Base-by-base conservation (phyloP, 1,140 invertebrate species). In the Venturia canescens region DNA sequence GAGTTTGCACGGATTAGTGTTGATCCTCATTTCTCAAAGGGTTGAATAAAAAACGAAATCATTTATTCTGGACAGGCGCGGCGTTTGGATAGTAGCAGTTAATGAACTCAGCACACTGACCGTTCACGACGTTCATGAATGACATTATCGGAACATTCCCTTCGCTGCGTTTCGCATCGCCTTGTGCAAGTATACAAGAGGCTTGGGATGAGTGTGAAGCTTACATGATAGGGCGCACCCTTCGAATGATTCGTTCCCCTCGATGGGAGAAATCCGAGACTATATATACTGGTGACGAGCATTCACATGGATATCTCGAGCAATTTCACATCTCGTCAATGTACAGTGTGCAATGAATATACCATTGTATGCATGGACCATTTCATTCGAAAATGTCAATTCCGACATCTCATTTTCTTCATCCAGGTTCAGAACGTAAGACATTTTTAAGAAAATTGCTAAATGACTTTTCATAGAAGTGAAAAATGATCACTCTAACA, bases 251-350 rank as follows among this genome's bases (percentile, higher is more conserved):
- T 7, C 60, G 23, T 63, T 63, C 44, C 69, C 80, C 78, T 79
- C 3, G 1, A 21, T 27, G 66, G 72, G 53, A 70, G n/a, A 23
- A 57, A 70, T 38, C 38, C 72, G 69, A 83, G 80, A 83, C 86
- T 80, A 82, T 80, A 82, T 80, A 85, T 76, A 53, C 18, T 53
- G n/a, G 50, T 50, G 44, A 44, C 48, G 21, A 2, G 60, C 38
- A 74, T 26, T 18, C 48, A 27, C 74, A 76, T 38, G 69, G 69
- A 53, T 21, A 53, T 7, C 84, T 86, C 83, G 85, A 86, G 84
- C 84, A 88, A 88, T 88, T 88, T 87, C 81, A 81, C 83, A 86
- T 85, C 80, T 82, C 78, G 82, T 71, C 71, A 74, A 34, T 44
- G 71, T 74, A 23, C 21, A 53, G 11, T 74, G 53, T 74, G 21